A percentile compares a stretch with the other conserved stretches of the same genome.
Conservation (phyloP, 1,140 invertebrate genomes). For the Sarcophaga bullata region DNA sequence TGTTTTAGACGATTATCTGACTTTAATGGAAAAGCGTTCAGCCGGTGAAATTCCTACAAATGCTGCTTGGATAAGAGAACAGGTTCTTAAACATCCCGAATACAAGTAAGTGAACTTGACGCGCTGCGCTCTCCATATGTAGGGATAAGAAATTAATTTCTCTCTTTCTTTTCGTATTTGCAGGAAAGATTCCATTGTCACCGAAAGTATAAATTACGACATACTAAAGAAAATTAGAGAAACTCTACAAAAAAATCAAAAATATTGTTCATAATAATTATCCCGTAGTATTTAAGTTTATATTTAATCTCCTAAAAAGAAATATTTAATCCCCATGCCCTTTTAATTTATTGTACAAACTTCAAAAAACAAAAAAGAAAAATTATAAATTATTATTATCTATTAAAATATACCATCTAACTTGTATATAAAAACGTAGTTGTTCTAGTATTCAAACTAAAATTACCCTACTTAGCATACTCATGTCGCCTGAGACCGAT, state of each 20-base stretch:
- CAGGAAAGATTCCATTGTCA: conserved; percentile 85
- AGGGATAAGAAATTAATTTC: conserved; percentile 59
- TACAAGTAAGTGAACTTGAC: conserved; percentile 76
- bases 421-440: no score
- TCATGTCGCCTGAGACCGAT: no score
- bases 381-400: no score
- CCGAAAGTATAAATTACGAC: conserved; percentile 93
- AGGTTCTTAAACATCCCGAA: conserved; percentile 87
- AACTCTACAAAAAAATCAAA: conserved; percentile 75
- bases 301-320: no score
- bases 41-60: conserved; percentile 87
- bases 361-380: no score
- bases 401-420: no score
- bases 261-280: background rate
- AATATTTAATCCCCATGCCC: no score
- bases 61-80: conserved; percentile 91
- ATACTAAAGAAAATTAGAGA: conserved; percentile 80
- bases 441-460: no score
- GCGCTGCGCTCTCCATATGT: background rate
- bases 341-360: no score
- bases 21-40: conserved; percentile 90
- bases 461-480: no score
- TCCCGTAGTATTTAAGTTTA: no score
- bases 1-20: conserved; percentile 96
- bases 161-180: conserved; percentile 39